A percentile compares a stretch with the other conserved stretches of the same genome.
phyloP scores from a whole-genome alignment of 2,113 vertebrate genomes.

The Rhizomys pruinosus region DNA sequence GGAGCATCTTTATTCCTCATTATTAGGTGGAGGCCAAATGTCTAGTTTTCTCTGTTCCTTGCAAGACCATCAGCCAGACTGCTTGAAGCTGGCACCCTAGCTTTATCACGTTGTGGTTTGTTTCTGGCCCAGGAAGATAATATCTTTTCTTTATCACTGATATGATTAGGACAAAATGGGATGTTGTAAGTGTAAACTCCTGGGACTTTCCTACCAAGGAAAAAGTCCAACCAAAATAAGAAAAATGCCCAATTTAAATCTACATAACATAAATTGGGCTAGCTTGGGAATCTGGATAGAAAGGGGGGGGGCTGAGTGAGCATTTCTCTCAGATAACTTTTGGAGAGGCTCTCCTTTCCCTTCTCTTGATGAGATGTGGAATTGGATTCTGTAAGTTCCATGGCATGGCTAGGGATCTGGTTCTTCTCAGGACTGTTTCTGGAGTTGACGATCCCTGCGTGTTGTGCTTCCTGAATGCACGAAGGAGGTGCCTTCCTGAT shows the following conservation, averaged over 20 bases:
- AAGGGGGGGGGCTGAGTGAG: neutral
- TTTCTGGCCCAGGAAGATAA: neutral
- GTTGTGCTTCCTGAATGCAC: neutral
- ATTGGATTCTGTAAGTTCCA: neutral
- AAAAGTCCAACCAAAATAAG: neutral
- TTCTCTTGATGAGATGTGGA: neutral
- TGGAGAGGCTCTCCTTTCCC: neutral
- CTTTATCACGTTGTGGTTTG: neutral
- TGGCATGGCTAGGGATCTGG: neutral
- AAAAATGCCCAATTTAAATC: neutral
- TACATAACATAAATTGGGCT: neutral
- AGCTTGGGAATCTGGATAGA: neutral
- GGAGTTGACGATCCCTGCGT: neutral
- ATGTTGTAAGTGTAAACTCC: neutral
- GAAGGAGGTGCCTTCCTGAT: no score
- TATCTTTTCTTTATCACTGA: neutral
- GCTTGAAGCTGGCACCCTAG: neutral
- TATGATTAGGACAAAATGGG: neutral
- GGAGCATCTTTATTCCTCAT: fast-evolving
- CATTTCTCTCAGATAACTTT: neutral
- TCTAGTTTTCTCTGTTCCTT: neutral
- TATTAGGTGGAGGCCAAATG: neutral
- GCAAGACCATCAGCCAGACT: neutral
- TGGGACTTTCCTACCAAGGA: neutral
- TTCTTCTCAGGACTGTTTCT: neutral